A percentile compares a stretch with the other conserved stretches of the same genome.
phyloP scores from a whole-genome alignment of 2,113 vertebrate species.

The Odontesthes bonariensis region DNA sequence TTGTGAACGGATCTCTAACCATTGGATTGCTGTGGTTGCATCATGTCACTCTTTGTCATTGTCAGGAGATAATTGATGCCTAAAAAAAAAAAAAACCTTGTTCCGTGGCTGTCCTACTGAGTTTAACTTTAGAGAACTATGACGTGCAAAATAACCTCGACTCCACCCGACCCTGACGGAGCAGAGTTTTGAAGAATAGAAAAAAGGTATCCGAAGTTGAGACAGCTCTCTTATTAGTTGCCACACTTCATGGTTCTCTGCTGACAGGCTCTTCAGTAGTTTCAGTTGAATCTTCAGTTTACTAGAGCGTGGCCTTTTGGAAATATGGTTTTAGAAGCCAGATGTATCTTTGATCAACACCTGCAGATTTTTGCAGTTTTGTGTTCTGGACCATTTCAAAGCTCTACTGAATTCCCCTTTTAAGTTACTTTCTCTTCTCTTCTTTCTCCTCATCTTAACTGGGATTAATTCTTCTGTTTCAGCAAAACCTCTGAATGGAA shows the following conservation, averaged over 20 bases:
- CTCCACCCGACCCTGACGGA: background rate
- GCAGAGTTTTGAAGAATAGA: background rate
- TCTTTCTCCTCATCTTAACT: background rate
- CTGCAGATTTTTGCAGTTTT: background rate
- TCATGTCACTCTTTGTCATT: background rate
- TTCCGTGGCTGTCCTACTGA: background rate
- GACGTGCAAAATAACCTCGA: background rate
- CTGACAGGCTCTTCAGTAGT: background rate
- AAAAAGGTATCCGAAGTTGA: background rate
- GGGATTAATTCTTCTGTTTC: no score
- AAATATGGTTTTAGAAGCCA: conserved; percentile 3
- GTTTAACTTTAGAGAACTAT: background rate
- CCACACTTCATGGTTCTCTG: no score
- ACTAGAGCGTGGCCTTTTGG: no score
- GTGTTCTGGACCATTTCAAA: conserved; percentile 19
- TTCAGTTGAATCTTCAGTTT: no score
- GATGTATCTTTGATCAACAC: background rate
- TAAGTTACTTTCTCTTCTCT: background rate
- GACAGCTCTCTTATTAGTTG: no score
- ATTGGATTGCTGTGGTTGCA: background rate
- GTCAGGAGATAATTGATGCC: background rate
- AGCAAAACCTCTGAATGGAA: no score
- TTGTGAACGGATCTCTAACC: background rate
- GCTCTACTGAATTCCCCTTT: conserved; percentile 8
- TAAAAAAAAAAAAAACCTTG: background rate